A percentile compares a stretch with the other conserved stretches of the same genome.
Evolutionary conservation across 2,888 invertebrate genomes (phyloP).

Genomic region (Mantis religiosa): DNA sequence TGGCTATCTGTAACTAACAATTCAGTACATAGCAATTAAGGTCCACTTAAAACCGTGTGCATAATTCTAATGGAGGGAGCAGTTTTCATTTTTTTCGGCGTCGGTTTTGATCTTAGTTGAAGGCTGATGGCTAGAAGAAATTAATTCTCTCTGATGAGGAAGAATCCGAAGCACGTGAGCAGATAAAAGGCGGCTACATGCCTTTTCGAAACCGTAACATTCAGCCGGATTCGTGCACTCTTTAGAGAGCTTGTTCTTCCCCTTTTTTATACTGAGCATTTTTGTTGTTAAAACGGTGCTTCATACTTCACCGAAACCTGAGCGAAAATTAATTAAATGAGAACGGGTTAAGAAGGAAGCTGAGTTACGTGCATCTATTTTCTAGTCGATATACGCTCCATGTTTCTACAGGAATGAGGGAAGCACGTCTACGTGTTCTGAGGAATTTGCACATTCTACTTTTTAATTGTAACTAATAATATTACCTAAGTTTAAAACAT

Average conservation of each 20-base stretch:
- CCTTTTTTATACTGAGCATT: neutral
- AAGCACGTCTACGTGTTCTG: neutral
- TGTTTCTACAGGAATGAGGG: neutral
- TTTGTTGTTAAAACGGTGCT: neutral
- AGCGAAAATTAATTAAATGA: neutral
- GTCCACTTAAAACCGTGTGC: neutral
- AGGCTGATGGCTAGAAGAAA: neutral
- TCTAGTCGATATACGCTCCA: neutral
- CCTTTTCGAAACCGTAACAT: neutral
- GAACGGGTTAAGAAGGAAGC: neutral
- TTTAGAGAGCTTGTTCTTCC: neutral
- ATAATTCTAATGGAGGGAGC: neutral
- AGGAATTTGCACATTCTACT: neutral
- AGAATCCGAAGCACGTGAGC: neutral
- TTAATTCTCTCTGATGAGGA: neutral
- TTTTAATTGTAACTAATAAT: neutral
- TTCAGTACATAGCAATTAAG: neutral
- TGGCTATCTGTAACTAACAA: neutral
- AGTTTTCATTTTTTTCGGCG: neutral
- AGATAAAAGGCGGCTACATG: neutral
- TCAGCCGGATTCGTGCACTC: neutral
- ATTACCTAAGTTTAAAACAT: too few relatives aligned
- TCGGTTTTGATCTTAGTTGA: neutral
- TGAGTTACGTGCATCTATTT: neutral
- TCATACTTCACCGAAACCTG: neutral